A percentile compares a stretch with the other conserved stretches of the same genome.
These are phyloP conservation scores for Tribolium madens DNA, from an alignment of 1,140 invertebrate genomes.

Conservation along the genomic window DNA sequence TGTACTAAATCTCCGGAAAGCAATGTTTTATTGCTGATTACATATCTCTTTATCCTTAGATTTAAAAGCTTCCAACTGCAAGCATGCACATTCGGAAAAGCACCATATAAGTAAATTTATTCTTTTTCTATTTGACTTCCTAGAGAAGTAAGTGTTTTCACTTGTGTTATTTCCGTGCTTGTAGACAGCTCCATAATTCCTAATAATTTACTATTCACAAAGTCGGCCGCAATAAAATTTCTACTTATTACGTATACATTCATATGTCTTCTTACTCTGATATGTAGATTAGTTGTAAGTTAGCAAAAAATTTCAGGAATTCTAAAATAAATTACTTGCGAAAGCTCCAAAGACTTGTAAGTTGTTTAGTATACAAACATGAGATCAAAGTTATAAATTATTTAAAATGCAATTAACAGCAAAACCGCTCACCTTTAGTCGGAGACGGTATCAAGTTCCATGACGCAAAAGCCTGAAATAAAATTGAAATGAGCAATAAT, in stretches of 20 bases:
- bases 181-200: too few species aligned
- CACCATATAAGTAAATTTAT: not conserved
- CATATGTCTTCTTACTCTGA: not conserved
- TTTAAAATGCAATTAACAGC: conserved; percentile 10
- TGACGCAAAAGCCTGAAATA: not conserved
- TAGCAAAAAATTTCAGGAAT: not conserved
- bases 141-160: not conserved
- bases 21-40: not conserved
- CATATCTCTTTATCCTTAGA: not conserved
- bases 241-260: not conserved
- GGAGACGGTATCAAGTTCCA: not conserved
- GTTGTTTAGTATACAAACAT: not conserved
- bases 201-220: not conserved
- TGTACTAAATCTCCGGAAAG: not conserved
- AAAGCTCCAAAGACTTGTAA: not conserved
- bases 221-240: not conserved
- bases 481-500: not conserved
- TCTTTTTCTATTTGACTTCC: not conserved
- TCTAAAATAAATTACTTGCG: not conserved
- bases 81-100: too few species aligned
- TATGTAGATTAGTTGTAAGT: not conserved
- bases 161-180: not conserved
- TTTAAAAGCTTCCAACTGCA: too few species aligned
- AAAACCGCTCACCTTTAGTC: not conserved
- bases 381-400: not conserved